These are phyloP conservation scores for Tragelaphus buxtoni DNA, from an alignment of 2,113 vertebrate genomes.

Conservation along the genomic window DNA sequence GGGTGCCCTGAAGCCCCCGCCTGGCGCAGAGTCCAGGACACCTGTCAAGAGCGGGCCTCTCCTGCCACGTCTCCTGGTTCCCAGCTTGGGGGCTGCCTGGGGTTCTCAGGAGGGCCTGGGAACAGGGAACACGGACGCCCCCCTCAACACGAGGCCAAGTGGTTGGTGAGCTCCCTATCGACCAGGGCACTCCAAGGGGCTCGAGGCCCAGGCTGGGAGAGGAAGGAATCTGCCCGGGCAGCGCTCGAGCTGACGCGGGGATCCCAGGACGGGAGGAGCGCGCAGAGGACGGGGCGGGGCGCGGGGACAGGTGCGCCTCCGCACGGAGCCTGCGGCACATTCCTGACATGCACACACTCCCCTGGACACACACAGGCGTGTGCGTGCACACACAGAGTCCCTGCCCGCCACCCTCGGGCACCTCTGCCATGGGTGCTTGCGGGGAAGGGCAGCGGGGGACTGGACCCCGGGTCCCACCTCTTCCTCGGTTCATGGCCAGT, in stretches of 20 bases:
- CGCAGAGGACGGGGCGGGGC: accelerated
- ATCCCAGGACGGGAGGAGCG: accelerated
- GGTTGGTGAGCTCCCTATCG: not conserved
- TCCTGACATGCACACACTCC: not conserved
- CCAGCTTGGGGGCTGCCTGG: accelerated
- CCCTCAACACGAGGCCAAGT: not conserved
- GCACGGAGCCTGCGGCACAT: accelerated
- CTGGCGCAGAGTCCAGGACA: not conserved
- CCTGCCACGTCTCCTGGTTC: not conserved
- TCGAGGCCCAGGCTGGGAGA: not conserved
- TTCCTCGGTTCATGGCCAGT: accelerated
- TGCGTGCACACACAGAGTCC: accelerated
- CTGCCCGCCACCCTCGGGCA: not conserved
- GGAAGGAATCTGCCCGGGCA: not conserved
- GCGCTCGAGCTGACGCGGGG: accelerated
- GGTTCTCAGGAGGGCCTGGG: not conserved
- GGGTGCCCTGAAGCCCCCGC: too few relatives aligned
- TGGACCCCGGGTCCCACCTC: not conserved
- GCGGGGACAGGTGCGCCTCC: not conserved
- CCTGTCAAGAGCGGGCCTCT: accelerated
- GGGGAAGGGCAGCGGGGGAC: not conserved
- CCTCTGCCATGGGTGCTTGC: not conserved
- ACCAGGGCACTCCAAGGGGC: not conserved
- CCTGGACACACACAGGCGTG: not conserved
- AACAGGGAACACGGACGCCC: accelerated